A percentile compares a stretch with the other conserved stretches of the same genome.
Evolutionary conservation across 1,140 invertebrate species (phyloP).

Genomic region (Diachasma alloeum): DNA sequence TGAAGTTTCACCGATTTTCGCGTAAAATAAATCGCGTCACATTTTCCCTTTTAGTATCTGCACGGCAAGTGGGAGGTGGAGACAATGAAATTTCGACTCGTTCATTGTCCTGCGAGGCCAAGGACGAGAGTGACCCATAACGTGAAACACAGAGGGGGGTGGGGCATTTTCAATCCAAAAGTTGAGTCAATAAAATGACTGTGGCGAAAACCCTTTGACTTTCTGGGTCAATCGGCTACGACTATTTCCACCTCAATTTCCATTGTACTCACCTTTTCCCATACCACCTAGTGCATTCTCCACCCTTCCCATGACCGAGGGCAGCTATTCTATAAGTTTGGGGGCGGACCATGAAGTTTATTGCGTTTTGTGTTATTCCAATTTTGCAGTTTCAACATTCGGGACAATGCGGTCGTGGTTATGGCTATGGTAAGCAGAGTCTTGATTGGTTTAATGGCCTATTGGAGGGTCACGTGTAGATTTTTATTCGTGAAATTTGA

Average conservation of each 20-base stretch:
- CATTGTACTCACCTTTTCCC: not conserved
- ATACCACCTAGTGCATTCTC: not conserved
- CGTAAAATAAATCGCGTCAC: not conserved
- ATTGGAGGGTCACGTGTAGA: too few relatives aligned
- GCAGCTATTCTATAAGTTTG: not conserved
- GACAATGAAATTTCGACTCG: not conserved
- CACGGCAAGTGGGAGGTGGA: not conserved
- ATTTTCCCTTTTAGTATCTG: not conserved
- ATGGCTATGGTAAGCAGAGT: not conserved
- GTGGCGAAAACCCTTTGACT: not conserved
- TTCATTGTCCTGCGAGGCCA: not conserved
- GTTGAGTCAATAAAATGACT: not conserved
- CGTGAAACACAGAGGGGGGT: not conserved
- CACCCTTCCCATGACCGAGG: not conserved
- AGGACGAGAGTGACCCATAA: not conserved
- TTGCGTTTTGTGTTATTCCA: not conserved
- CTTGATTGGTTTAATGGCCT: too few relatives aligned
- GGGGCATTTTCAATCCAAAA: not conserved
- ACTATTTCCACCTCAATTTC: not conserved
- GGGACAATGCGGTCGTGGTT: not conserved
- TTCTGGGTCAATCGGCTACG: not conserved
- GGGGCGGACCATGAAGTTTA: not conserved
- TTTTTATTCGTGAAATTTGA: too few relatives aligned
- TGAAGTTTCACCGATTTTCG: not conserved
- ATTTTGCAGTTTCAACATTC: not conserved